Conservation (phyloP, 2,888 invertebrate genomes). For the Linnaemya vulpina region DNA sequence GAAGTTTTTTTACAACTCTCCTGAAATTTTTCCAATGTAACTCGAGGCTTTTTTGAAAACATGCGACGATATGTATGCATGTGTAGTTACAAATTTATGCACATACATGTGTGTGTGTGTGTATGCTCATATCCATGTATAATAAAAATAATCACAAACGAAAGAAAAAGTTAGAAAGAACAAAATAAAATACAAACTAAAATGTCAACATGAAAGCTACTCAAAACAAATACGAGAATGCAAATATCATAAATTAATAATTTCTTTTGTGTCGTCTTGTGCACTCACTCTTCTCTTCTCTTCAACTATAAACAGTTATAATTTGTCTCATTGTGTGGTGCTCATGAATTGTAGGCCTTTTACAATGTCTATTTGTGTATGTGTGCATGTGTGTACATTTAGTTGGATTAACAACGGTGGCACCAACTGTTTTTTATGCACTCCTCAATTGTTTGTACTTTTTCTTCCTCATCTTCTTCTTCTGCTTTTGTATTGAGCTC, state of each 20-base stretch:
- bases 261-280: constrained; percentile 55
- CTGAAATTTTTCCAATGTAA: too few species aligned
- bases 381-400: background rate
- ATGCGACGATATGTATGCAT: too few species aligned
- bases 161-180: constrained; percentile 29
- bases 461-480: background rate
- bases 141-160: constrained; percentile 2
- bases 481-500: constrained; percentile 16
- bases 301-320: constrained; percentile 16
- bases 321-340: constrained; percentile 11
- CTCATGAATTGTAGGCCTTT: constrained; percentile 20
- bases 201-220: constrained; percentile 64
- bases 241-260: constrained; percentile 61
- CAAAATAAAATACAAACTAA: constrained; percentile 15
- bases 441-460: background rate
- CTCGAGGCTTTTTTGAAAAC: too few species aligned
- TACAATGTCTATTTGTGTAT: background rate
- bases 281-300: constrained; percentile 45
- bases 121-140: too few species aligned
- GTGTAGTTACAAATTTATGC: too few species aligned
- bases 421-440: background rate
- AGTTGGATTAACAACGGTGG: constrained; percentile 15
- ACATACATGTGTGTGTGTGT: too few species aligned
- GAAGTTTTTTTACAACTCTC: too few species aligned
- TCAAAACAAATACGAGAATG: constrained; percentile 60